phyloP scores from a whole-genome alignment of 1,140 invertebrate species.

The Papilio glaucus region DNA sequence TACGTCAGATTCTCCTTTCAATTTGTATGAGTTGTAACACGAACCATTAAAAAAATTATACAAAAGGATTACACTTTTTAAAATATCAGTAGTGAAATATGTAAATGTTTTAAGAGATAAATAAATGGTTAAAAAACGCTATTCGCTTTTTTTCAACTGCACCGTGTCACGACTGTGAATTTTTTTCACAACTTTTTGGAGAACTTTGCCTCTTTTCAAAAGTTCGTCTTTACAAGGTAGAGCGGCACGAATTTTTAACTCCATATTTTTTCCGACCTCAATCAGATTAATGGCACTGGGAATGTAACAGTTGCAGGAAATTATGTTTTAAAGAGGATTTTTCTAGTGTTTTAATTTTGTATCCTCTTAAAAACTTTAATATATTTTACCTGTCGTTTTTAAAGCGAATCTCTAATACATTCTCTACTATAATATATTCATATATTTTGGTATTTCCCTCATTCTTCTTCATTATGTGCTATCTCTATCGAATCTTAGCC shows the following conservation, averaged over 20 bases:
- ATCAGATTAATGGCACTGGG: slow-evolving; percentile 2
- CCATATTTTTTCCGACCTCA: neutral
- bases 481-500: too few relatives aligned
- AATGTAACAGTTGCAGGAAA: neutral
- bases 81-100: neutral
- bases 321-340: neutral
- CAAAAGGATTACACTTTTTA: too few relatives aligned
- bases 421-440: too few relatives aligned
- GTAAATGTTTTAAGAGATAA: neutral
- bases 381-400: too few relatives aligned
- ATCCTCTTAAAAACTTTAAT: neutral
- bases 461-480: too few relatives aligned
- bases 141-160: neutral
- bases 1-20: too few relatives aligned
- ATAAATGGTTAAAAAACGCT: too few relatives aligned
- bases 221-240: slow-evolving; percentile 5
- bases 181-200: neutral
- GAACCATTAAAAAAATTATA: too few relatives aligned
- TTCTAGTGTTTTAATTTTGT: neutral
- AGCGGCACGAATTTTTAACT: neutral
- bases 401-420: too few relatives aligned
- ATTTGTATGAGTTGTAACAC: too few relatives aligned
- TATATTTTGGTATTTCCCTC: too few relatives aligned
- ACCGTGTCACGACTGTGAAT: neutral
- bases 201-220: slow-evolving; percentile 20